phyloP scores from a whole-genome alignment of 2,113 vertebrate species.

The Corydoras sp. region DNA sequence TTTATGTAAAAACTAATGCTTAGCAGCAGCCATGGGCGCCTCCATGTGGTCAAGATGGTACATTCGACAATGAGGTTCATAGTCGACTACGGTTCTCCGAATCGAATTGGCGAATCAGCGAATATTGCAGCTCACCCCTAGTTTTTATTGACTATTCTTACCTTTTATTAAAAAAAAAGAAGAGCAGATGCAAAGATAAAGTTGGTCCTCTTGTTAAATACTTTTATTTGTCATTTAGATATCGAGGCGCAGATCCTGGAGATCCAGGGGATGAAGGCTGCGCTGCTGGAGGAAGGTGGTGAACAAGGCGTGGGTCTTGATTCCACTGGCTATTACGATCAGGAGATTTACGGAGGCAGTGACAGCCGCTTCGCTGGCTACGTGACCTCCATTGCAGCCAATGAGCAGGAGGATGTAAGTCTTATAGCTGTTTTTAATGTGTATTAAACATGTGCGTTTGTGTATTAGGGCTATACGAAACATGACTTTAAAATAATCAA shows the following conservation, averaged over 20 bases:
- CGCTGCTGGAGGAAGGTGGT: constrained; percentile 79
- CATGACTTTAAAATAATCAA: too few species aligned
- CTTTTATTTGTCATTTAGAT: constrained; percentile 60
- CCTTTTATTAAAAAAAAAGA: too few species aligned
- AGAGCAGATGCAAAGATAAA: too few species aligned
- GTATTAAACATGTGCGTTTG: not conserved
- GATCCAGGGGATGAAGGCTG: constrained; percentile 94
- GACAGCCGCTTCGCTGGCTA: constrained; percentile 97
- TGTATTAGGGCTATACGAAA: not conserved
- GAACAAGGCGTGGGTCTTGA: constrained; percentile 92
- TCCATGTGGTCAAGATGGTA: too few species aligned
- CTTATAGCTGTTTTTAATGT: not conserved
- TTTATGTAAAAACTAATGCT: too few species aligned
- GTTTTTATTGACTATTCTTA: too few species aligned
- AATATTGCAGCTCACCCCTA: too few species aligned
- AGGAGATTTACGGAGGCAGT: constrained; percentile 96
- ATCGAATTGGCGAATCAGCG: too few species aligned
- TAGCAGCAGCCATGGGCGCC: too few species aligned
- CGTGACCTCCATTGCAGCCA: constrained; percentile 95
- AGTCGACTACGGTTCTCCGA: too few species aligned
- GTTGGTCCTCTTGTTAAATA: too few species aligned
- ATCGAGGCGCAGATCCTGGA: constrained; percentile 98
- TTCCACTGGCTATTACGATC: constrained; percentile 94
- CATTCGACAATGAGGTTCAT: too few species aligned
- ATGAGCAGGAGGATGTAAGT: constrained; percentile 95